A percentile compares a stretch with the other conserved stretches of the same genome.
Conservation (phyloP, 2,113 vertebrate species). For the Barnardius zonarius region DNA sequence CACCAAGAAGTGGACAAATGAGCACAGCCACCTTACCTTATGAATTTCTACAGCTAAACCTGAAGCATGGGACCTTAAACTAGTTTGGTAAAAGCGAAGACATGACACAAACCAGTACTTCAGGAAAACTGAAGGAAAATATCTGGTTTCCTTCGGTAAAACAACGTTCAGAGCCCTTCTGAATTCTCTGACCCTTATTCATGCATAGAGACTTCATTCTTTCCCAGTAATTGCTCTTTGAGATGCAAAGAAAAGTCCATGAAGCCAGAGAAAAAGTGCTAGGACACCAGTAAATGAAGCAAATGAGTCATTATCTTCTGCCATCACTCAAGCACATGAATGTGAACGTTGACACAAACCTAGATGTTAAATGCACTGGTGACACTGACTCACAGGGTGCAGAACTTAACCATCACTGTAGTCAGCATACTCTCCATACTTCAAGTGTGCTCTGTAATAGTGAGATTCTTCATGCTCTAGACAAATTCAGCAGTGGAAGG, state of each 20-base stretch:
- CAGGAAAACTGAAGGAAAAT: neutral
- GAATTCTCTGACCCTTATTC: neutral
- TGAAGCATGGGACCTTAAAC: neutral
- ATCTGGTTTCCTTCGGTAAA: neutral
- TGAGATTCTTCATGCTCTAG: constrained; percentile 53
- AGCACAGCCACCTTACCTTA: neutral
- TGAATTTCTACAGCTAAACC: neutral
- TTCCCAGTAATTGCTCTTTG: constrained; percentile 26
- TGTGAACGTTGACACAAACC: constrained; percentile 11
- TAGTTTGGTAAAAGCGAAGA: neutral
- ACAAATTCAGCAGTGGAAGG: constrained; percentile 49
- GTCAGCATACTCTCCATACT: constrained; percentile 20
- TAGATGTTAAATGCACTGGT: constrained; percentile 26
- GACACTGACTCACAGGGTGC: constrained; percentile 52
- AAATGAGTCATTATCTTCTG: constrained; percentile 57
- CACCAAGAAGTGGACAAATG: neutral
- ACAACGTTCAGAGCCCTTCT: neutral
- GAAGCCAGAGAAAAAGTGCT: constrained; percentile 20
- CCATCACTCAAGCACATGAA: constrained; percentile 49
- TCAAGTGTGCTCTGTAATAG: constrained; percentile 46
- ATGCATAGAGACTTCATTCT: neutral
- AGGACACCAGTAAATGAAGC: constrained; percentile 42
- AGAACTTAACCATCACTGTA: constrained; percentile 47
- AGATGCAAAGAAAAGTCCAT: neutral
- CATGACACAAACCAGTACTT: neutral